phyloP scores from a whole-genome alignment of 2,797 vertebrate genomes.

The Labroides dimidiatus region DNA sequence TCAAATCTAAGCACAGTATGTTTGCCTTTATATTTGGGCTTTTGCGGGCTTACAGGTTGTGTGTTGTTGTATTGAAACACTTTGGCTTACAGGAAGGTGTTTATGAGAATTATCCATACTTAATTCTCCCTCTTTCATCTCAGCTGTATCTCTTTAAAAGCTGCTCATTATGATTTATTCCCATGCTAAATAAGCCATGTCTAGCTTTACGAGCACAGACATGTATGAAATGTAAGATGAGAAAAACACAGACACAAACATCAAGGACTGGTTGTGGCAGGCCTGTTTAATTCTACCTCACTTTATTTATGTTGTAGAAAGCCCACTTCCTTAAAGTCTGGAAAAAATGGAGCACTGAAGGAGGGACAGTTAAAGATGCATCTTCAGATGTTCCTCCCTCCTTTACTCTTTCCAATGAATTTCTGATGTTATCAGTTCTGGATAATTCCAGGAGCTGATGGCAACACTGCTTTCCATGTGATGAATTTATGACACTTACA shows the following conservation, averaged over 20 bases:
- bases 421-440: slow-evolving; percentile 37
- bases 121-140: slow-evolving; percentile 69
- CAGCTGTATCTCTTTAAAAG: slow-evolving; percentile 53
- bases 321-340: slow-evolving; percentile 36
- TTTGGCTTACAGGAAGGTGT: slow-evolving; percentile 64
- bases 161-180: slow-evolving; percentile 70
- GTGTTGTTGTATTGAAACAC: slow-evolving; percentile 41
- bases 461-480: slow-evolving; percentile 55
- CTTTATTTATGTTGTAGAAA: slow-evolving; percentile 44
- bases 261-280: slow-evolving; percentile 28
- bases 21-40: slow-evolving; percentile 31
- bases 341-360: slow-evolving; percentile 21
- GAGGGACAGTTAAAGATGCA: slow-evolving; percentile 29
- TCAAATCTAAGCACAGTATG: slow-evolving; percentile 29
- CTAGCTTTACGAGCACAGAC: slow-evolving; percentile 71
- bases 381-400: slow-evolving; percentile 62
- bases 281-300: slow-evolving; percentile 34
- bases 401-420: slow-evolving; percentile 47
- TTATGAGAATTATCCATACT: slow-evolving; percentile 68
- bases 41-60: slow-evolving; percentile 47
- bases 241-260: slow-evolving; percentile 49
- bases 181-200: slow-evolving; percentile 70
- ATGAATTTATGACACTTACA: slow-evolving; percentile 68
- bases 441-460: slow-evolving; percentile 37
- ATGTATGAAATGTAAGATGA: slow-evolving; percentile 67